Percentiles rank a stretch among this genome's conserved stretches.
Evolutionary conservation across 2,113 vertebrate species (phyloP).

Genomic region (human): GRCh38 chr19:41811501-41812000

Average conservation of each 20-base stretch:
- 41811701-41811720: too few relatives aligned
- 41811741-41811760: not conserved
- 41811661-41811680: too few relatives aligned
- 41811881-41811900: not conserved
- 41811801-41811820: too few relatives aligned
- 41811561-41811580: not conserved
- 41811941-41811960: not conserved
- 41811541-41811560: not conserved
- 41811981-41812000: not conserved
- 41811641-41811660: too few relatives aligned
- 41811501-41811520: accelerated
- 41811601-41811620: not conserved
- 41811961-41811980: accelerated
- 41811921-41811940: not conserved
- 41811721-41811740: not conserved
- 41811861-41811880: not conserved
- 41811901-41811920: not conserved
- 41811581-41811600: not conserved
- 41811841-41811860: not conserved
- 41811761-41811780: accelerated
- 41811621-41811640: not conserved
- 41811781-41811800: not conserved
- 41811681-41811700: too few relatives aligned
- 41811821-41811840: not conserved
- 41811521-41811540: too few relatives aligned